Base-by-base conservation (phyloP, 2,797 vertebrate species). In the Silurus lanzhouensis region DNA sequence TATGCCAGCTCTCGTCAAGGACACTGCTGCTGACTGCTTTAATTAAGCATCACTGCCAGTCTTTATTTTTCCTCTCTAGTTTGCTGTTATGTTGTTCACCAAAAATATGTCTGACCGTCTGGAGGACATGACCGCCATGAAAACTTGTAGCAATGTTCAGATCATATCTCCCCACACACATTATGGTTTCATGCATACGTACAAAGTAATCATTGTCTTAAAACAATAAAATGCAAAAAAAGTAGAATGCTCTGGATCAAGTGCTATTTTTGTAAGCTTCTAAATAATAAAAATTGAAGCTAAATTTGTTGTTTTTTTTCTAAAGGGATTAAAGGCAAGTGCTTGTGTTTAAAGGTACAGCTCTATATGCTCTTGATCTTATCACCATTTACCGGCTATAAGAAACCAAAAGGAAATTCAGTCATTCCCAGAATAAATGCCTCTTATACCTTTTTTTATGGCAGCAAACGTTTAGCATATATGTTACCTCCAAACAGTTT, bases 1-100 rank as follows among this genome's bases (percentile, higher is more conserved):
- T 72, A 60, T 22, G 48, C 67, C 57, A 63, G 44, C 84, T 74
- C 58, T 12, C 27, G 84, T 85, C 77, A 85, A 81, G 77, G 84
- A 81, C 76, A 63, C 25, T 15, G 6, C 12, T 60, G n/a, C 77
- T 81, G 77, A 72, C 13, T 19, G 78, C 66, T 74, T 78, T 74
- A 68, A 80, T 70, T 71, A 64, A 72, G 25, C 27, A 70, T 52
- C 7, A 20, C 63, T 58, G 83, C 44, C 71, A 19, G 31, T 19
- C 9, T 83, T 74, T 22, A 27, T n/a, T 57, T 38, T 17, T 63
- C 22, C 5, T 31, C 25, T 38, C 12, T 67, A 19, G 48, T 61
- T 44, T 58, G 27, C 12, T 31, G 58, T 64, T 27, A 14, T 20
- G 6, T 66, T 77, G 61, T 55, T 77, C 52, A 27, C 72, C 77